Evolutionary conservation across 2,888 invertebrate species (phyloP), one percentile per base, ranked within the genome.

Genomic region (Phyllotreta cruciferae): DNA sequence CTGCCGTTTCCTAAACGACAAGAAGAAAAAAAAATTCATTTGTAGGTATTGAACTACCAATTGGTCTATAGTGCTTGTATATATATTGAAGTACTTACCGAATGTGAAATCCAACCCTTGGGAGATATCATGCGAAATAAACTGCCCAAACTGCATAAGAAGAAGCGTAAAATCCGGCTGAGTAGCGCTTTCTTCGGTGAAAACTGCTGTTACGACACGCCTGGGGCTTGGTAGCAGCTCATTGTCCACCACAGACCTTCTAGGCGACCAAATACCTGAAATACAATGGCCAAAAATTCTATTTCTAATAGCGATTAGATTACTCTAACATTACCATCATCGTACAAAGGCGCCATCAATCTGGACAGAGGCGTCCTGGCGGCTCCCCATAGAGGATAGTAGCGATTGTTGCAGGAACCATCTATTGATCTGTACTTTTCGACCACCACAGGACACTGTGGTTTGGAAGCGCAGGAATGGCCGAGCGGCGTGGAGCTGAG

Each of bases 371-470:
- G 86, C 13, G 88, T 86, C 53, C 86, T 82, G 6, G 86, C 84
- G 11, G 87, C 84, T 2, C 96, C 96, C 90, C 92, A 91, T 9
- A 85, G 84, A 0, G 90, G 85, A 63, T 86, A 81, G 5, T 83
- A 79, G 1, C 85, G 79, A 80, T 94, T 95, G 80, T 94, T 96
- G 78, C 96, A 96, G 8, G 89, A 87, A 0, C 96, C 96, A 75
- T 92, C 91, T 13, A 90, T 80, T 1, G 86, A 86, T 58, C 94
- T 84, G 79, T 90, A 93, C 57, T 84, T 86, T 8, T 76, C 78
- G 0, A 80, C 78, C 0, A 79, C 64, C 3, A 34, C 10, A 6
- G 64, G 66, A 38, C 64, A 66, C 8, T 53, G 9, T n/a, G 66
- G 66, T 49, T 42, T 52, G 4, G 35, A 41, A 10, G 34, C 14